Conservation (phyloP, 1,140 invertebrate genomes). For the Zaprionus ghesquierei region DNA sequence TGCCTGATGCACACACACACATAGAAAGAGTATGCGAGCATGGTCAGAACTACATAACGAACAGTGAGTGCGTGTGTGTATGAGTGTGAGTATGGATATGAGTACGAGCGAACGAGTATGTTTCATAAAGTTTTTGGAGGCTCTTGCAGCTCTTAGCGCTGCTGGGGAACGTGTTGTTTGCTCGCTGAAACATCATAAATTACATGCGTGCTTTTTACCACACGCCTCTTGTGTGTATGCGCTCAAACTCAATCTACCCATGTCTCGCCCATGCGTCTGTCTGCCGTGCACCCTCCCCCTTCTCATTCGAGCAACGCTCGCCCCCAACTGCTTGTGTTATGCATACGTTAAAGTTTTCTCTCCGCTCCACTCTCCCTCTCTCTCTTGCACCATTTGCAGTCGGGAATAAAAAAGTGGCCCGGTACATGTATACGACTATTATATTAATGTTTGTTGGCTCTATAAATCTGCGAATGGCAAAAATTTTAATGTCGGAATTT, state of each 20-base stretch:
- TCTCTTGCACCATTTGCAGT: neutral
- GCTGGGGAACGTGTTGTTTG: slow-evolving; percentile 69
- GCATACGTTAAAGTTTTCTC: slow-evolving; percentile 27
- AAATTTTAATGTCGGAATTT: slow-evolving; percentile 54
- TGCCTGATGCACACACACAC: neutral
- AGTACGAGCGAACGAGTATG: slow-evolving; percentile 1
- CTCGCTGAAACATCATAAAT: slow-evolving; percentile 80
- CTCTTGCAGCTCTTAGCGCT: slow-evolving; percentile 25
- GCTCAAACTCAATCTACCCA: slow-evolving; percentile 64
- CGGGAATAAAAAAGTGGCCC: neutral
- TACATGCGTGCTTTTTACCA: slow-evolving; percentile 76
- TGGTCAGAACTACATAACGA: neutral
- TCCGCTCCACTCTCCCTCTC: neutral
- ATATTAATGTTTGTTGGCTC: slow-evolving; percentile 47
- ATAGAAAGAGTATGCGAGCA: neutral
- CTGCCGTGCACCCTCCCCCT: neutral
- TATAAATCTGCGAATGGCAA: slow-evolving; percentile 55
- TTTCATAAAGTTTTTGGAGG: slow-evolving; percentile 57
- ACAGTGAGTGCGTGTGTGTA: neutral
- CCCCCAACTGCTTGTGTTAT: slow-evolving; percentile 6
- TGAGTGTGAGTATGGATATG: neutral
- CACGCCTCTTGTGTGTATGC: slow-evolving; percentile 72
- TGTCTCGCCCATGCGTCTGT: neutral
- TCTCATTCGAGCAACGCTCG: neutral
- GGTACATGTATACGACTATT: slow-evolving; percentile 19